A percentile compares a stretch with the other conserved stretches of the same genome.
These are phyloP conservation scores for Melanostoma mellinum DNA, from an alignment of 2,888 invertebrate species.

Conservation along the genomic window DNA sequence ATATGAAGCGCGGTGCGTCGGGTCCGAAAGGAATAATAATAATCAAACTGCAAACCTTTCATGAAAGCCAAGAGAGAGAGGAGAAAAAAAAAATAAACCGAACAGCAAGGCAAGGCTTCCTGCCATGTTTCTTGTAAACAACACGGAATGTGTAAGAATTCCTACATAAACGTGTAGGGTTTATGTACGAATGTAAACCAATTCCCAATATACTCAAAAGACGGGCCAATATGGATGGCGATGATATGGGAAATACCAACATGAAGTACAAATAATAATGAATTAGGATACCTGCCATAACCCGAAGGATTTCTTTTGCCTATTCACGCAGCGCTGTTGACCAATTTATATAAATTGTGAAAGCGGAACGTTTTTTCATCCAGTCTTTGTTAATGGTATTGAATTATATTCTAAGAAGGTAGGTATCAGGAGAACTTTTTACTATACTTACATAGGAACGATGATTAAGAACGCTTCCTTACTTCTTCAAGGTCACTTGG, in stretches of 20 bases:
- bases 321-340: neutral
- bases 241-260: conserved; percentile 4
- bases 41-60: conserved; percentile 59
- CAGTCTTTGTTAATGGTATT: too few relatives aligned
- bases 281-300: conserved; percentile 1
- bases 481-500: too few relatives aligned
- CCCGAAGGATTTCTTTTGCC: neutral
- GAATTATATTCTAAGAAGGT: too few relatives aligned
- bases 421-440: too few relatives aligned
- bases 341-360: neutral
- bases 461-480: too few relatives aligned
- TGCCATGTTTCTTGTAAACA: conserved; percentile 48
- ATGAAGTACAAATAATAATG: neutral
- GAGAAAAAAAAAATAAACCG: conserved; percentile 16
- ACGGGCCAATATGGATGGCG: neutral
- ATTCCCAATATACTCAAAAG: conserved; percentile 15
- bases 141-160: conserved; percentile 21
- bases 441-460: too few relatives aligned
- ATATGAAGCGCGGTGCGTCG: neutral
- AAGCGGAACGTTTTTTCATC: too few relatives aligned
- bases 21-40: conserved; percentile 52
- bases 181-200: neutral
- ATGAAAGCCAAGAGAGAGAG: conserved; percentile 52
- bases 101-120: neutral
- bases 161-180: neutral